Percentiles rank a stretch among this genome's conserved stretches.
Conservation (phyloP, 2,888 invertebrate species). For the Drosophila eohydei region DNA sequence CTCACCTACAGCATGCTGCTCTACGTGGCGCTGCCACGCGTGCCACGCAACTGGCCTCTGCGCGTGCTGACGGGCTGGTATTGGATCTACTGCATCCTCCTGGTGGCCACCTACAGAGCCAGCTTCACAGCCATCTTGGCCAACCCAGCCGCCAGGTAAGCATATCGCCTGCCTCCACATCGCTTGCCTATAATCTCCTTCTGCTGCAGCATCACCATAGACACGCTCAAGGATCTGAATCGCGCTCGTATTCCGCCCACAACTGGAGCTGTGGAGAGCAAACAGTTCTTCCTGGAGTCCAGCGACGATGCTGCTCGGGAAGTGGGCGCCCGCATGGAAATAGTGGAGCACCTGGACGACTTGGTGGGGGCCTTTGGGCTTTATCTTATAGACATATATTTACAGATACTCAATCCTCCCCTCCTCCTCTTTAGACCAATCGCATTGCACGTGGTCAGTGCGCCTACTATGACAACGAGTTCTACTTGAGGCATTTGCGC, state of each 20-base stretch:
- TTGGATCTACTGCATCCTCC: constrained; percentile 93
- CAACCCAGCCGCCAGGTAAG: constrained; percentile 89
- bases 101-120: constrained; percentile 92
- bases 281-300: constrained; percentile 89
- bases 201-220: constrained; percentile 89
- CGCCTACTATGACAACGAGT: constrained; percentile 92
- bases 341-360: constrained; percentile 87
- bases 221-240: constrained; percentile 89
- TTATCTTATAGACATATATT: not conserved
- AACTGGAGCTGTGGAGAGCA: constrained; percentile 90
- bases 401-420: not conserved
- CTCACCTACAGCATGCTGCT: constrained; percentile 93
- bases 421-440: constrained; percentile 79
- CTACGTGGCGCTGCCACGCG: constrained; percentile 90
- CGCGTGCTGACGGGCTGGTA: constrained; percentile 94
- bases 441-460: constrained; percentile 89
- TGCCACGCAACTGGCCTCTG: constrained; percentile 92
- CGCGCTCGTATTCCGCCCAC: constrained; percentile 89
- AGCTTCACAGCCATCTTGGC: constrained; percentile 94
- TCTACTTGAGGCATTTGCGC: constrained; percentile 89
- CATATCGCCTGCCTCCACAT: not conserved
- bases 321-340: constrained; percentile 89
- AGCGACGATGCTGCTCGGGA: constrained; percentile 88
- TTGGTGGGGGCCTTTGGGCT: constrained; percentile 85
- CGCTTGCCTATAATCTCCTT: not conserved